Evolutionary conservation across 2,888 invertebrate species (phyloP), one percentile per base, ranked within the genome.

Genomic region (Ophioninae sp.): DNA sequence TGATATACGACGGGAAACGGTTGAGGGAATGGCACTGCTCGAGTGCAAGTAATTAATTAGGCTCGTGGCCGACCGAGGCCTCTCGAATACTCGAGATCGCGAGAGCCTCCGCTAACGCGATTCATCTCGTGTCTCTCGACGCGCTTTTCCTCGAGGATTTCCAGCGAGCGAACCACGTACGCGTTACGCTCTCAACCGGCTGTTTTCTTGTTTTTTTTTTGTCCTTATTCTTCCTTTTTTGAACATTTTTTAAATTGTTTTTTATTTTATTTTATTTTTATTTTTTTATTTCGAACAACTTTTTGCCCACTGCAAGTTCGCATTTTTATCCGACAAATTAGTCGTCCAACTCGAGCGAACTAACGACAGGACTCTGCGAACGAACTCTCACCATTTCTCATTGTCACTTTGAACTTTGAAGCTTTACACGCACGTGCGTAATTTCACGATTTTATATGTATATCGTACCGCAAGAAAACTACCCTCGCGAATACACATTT

Each of bases 21-120:
- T 59, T 61, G 75, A 68, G 69, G 69, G 64, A 69, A 77, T 75
- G 84, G 76, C 76, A 78, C 72, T 57, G 69, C 82, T 59, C 79
- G 84, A 82, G 86, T 85, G 83, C 81, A 82, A 79, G 83, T 84
- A 86, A 88, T 87, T 87, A 86, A 87, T 87, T 88, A 86, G 85
- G 82, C 83, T 62, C 85, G 79, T 69, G 79, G 82, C 79, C 78
- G 64, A 75, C 83, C 61, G 67, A 65, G 68, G 67, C 61, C 70
- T 75, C 69, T 78, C 50, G 69, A 74, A 72, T 65, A 65, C 39
- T 67, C 65, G 67, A 57, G 56, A 65, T 57, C 65, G 75, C 39
- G 50, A 44, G 65, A 57, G 65, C 65, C 65, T 50, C 44, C 56
- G 30, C 64, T 21, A 74, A 50, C 30, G 65, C 65, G 65, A 75